Conservation (phyloP, 2,888 invertebrate species). For the Uropetala carovei region DNA sequence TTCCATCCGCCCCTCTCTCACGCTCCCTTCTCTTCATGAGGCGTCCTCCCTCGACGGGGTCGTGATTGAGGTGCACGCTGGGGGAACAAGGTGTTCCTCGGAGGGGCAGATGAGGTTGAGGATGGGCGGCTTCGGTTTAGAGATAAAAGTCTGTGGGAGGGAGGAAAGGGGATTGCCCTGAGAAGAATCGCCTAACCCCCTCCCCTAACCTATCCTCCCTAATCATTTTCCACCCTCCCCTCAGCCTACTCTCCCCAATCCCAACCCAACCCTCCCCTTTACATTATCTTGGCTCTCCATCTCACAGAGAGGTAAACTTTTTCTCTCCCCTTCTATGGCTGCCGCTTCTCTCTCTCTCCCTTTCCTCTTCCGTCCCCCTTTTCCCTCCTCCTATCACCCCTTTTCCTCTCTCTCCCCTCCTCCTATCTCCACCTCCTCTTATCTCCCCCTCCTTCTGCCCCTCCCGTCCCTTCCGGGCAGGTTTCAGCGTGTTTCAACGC, state of each 20-base stretch:
- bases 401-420: neutral
- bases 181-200: slow-evolving; percentile 48
- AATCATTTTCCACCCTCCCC: slow-evolving; percentile 25
- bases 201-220: neutral
- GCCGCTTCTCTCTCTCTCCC: neutral
- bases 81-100: neutral
- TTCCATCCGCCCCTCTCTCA: neutral
- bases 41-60: neutral
- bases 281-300: neutral
- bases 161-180: slow-evolving; percentile 49
- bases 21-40: neutral
- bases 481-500: neutral
- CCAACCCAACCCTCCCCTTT: neutral
- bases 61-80: slow-evolving; percentile 25
- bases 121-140: slow-evolving; percentile 28
- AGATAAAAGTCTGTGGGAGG: slow-evolving; percentile 8
- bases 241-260: neutral
- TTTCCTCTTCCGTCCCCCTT: neutral
- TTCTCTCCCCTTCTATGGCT: neutral
- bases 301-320: neutral
- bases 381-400: neutral
- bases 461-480: slow-evolving; percentile 36
- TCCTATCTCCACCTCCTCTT: neutral
- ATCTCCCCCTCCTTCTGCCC: neutral
- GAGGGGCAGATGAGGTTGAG: neutral